A percentile compares a stretch with the other conserved stretches of the same genome.
Conservation (phyloP, 2,888 invertebrate species). For the Limnephilus rhombicus region DNA sequence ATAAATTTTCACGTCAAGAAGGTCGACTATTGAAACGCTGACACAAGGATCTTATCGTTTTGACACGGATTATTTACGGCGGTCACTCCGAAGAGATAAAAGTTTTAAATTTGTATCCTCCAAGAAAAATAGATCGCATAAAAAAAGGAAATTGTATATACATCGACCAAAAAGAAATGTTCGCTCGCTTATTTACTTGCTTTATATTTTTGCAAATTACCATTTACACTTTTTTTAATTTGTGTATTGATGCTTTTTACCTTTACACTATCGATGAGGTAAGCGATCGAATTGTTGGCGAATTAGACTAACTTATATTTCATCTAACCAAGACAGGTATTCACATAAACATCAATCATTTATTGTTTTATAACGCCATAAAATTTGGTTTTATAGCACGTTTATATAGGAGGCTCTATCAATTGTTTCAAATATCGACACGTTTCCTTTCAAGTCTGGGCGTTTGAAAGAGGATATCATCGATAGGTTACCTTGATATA, state of each 20-base stretch:
- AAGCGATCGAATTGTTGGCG: constrained; percentile 4
- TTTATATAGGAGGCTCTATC: not conserved
- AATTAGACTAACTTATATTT: constrained; percentile 13
- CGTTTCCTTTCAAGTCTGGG: not conserved
- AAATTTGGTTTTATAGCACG: not conserved
- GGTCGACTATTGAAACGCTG: too few relatives aligned
- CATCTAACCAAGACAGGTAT: not conserved
- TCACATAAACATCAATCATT: constrained; percentile 30
- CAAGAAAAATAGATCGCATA: too few relatives aligned
- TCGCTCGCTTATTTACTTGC: not conserved
- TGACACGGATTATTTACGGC: too few relatives aligned
- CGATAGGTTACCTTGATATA: not conserved
- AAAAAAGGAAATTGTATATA: too few relatives aligned
- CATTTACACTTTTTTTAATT: not conserved
- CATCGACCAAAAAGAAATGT: not conserved
- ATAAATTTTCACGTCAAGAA: too few relatives aligned
- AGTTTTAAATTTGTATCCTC: too few relatives aligned
- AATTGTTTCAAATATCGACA: not conserved
- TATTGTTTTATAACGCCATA: not conserved
- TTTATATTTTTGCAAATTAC: not conserved
- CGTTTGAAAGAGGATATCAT: not conserved
- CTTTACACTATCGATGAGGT: not conserved
- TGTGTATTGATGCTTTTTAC: not conserved
- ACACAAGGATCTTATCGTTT: too few relatives aligned
- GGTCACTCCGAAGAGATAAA: too few relatives aligned